phyloP scores from a whole-genome alignment of 2,888 invertebrate species.

The Drosophila mimetica region DNA sequence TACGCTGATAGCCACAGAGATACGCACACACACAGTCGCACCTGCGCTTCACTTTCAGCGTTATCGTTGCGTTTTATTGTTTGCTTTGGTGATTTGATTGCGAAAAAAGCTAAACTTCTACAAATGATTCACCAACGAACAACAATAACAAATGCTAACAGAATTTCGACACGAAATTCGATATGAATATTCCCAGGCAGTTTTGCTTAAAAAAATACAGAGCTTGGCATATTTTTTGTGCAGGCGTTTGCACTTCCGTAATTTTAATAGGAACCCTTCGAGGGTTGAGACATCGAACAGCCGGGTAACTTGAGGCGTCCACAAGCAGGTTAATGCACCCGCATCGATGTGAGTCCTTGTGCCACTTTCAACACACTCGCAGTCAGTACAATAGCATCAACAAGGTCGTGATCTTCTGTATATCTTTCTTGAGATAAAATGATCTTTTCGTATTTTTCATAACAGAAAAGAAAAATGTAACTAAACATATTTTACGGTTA shows the following conservation, averaged over 20 bases:
- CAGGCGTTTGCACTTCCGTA: slow-evolving; percentile 70
- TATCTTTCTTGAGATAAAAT: background rate
- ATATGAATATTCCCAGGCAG: slow-evolving; percentile 67
- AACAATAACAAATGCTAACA: slow-evolving; percentile 25
- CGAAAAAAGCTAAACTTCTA: slow-evolving; percentile 59
- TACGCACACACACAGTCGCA: slow-evolving; percentile 39
- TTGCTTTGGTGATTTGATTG: slow-evolving; percentile 76
- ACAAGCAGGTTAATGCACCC: slow-evolving; percentile 71
- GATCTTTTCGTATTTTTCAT: too few species aligned
- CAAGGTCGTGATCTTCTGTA: background rate
- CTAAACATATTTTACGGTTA: too few species aligned
- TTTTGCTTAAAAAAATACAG: slow-evolving; percentile 26
- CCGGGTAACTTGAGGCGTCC: slow-evolving; percentile 65
- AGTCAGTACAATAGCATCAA: slow-evolving; percentile 18
- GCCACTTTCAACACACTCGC: slow-evolving; percentile 58
- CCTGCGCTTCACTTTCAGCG: slow-evolving; percentile 79
- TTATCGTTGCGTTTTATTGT: slow-evolving; percentile 75
- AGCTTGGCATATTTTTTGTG: slow-evolving; percentile 54
- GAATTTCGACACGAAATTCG: slow-evolving; percentile 50
- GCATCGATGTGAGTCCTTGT: slow-evolving; percentile 70
- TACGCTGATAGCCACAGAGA: slow-evolving; percentile 8
- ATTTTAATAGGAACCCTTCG: slow-evolving; percentile 47
- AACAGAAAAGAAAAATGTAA: too few species aligned
- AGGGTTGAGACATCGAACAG: slow-evolving; percentile 38
- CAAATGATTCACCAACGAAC: slow-evolving; percentile 54